Percentiles rank a stretch among this genome's conserved stretches.
These are phyloP conservation scores for Genyomyrus donnyi DNA, from an alignment of 2,113 vertebrate species.

Conservation along the genomic window DNA sequence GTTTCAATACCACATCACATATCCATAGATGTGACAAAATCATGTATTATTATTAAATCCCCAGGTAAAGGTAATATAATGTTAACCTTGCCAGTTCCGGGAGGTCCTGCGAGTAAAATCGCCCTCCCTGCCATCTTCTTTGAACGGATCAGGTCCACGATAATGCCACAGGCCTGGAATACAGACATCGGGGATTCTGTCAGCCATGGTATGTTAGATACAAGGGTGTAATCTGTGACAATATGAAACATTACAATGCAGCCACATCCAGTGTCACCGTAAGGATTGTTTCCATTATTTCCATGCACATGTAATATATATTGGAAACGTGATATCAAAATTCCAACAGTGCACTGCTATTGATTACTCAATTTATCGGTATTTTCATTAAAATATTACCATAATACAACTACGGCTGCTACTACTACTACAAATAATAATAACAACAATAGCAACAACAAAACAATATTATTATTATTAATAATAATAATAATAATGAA, in stretches of 20 bases:
- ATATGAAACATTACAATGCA: neutral
- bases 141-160: slow-evolving; percentile 90
- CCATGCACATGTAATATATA: neutral
- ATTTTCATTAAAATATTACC: neutral
- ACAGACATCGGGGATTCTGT: neutral
- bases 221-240: neutral
- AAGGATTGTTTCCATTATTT: neutral
- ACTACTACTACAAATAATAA: neutral
- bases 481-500: neutral
- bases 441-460: neutral
- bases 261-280: neutral
- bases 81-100: slow-evolving; percentile 93
- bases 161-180: slow-evolving; percentile 84
- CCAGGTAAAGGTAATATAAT: neutral
- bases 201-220: neutral
- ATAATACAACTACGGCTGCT: neutral
- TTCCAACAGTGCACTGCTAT: neutral
- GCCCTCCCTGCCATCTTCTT: slow-evolving; percentile 98
- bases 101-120: slow-evolving; percentile 86
- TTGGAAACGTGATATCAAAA: neutral
- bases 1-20: neutral
- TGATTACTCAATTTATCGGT: neutral
- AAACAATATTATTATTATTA: too few species aligned
- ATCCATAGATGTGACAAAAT: neutral
- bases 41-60: neutral